Percentiles rank a stretch among this genome's conserved stretches.
These are phyloP conservation scores for Anseranas semipalmata DNA, from an alignment of 2,113 vertebrate genomes.

Conservation along the genomic window DNA sequence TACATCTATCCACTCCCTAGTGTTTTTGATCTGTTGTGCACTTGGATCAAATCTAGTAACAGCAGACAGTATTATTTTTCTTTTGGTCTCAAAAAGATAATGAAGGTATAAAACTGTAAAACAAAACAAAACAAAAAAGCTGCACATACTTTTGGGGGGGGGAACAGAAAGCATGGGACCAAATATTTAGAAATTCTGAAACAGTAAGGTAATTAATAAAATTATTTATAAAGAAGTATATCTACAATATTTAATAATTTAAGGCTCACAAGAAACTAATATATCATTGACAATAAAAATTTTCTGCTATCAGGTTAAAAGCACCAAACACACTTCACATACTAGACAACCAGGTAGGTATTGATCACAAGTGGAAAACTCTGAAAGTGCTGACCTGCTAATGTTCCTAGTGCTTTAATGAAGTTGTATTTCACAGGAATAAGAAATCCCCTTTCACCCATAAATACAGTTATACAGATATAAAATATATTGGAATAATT, in stretches of 20 bases:
- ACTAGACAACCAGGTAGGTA: constrained; percentile 50
- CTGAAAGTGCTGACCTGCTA: constrained; percentile 55
- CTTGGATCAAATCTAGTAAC: constrained; percentile 33
- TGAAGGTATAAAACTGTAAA: not conserved
- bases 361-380: constrained; percentile 57
- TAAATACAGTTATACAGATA: constrained; percentile 63
- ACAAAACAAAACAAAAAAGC: not conserved
- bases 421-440: constrained; percentile 27
- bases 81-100: not conserved
- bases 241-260: constrained; percentile 71
- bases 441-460: constrained; percentile 36
- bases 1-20: not conserved
- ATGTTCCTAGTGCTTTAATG: constrained; percentile 25
- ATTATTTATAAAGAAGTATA: constrained; percentile 61
- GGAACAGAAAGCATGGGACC: constrained; percentile 34
- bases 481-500: constrained; percentile 69
- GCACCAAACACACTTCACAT: constrained; percentile 65
- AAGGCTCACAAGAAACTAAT: constrained; percentile 73
- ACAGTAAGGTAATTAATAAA: constrained; percentile 41
- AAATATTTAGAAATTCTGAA: constrained; percentile 27
- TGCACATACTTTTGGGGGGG: constrained; percentile 9
- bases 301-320: constrained; percentile 64
- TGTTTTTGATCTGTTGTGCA: constrained; percentile 46
- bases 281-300: constrained; percentile 45
- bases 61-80: not conserved